Percentiles rank a stretch among this genome's conserved stretches.
These are phyloP conservation scores for Nasonovia ribisnigri DNA, from an alignment of 2,888 invertebrate genomes.

Conservation along the genomic window DNA sequence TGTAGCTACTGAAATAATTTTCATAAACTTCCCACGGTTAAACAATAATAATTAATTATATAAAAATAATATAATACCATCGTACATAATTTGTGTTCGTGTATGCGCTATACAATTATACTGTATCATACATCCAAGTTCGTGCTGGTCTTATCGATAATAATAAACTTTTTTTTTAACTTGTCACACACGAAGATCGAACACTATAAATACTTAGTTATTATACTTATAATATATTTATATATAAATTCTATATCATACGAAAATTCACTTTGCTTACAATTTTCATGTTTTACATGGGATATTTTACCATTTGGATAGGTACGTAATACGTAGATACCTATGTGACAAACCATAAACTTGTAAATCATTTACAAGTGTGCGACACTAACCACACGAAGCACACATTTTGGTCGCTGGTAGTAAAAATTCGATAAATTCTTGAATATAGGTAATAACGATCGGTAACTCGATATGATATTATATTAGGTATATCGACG, in stretches of 20 bases:
- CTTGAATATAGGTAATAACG: neutral
- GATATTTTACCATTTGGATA: neutral
- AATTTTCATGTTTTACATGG: neutral
- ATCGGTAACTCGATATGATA: too few relatives aligned
- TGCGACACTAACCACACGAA: neutral
- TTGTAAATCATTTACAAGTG: neutral
- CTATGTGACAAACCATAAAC: neutral
- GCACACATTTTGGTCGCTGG: neutral
- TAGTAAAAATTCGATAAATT: neutral
- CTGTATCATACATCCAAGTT: neutral
- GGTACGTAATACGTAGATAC: neutral
- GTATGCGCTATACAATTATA: neutral
- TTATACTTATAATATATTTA: neutral
- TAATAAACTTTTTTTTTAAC: neutral
- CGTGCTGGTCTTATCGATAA: neutral
- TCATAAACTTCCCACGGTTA: neutral
- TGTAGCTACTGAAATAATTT: neutral
- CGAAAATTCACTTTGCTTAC: neutral
- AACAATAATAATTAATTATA: neutral
- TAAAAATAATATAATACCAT: neutral
- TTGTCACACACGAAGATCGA: too few relatives aligned
- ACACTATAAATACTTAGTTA: too few relatives aligned
- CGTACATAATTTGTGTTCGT: neutral
- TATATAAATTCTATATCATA: neutral
- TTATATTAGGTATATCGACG: too few relatives aligned